phyloP scores from a whole-genome alignment of 2,797 vertebrate species.

The Echeneis naucrates region DNA sequence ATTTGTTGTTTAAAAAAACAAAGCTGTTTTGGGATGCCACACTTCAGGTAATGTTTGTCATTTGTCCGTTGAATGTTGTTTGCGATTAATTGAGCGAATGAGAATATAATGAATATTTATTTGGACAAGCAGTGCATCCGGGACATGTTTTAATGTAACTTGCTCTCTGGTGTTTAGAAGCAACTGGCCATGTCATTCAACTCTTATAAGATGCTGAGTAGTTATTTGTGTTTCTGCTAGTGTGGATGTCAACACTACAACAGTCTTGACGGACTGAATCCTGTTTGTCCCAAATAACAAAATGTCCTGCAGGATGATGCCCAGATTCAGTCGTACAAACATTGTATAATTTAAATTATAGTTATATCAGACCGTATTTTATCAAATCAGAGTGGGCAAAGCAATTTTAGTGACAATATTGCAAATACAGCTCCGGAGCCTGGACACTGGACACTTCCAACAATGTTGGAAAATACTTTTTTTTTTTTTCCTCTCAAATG shows the following conservation, averaged over 20 bases:
- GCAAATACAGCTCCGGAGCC: too few species aligned
- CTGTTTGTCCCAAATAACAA: neutral
- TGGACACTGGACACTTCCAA: neutral
- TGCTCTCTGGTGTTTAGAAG: conserved; percentile 11
- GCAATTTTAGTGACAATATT: neutral
- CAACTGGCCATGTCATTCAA: neutral
- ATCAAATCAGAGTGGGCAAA: neutral
- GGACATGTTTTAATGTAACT: conserved; percentile 6
- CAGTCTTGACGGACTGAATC: neutral
- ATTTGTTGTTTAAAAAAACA: neutral
- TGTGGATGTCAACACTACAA: neutral
- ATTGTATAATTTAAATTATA: neutral
- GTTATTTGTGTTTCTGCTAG: neutral
- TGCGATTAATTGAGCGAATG: conserved; percentile 46
- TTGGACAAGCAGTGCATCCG: conserved; percentile 35
- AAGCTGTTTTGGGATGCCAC: conserved; percentile 22
- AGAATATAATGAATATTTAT: conserved; percentile 70
- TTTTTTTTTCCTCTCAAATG: neutral
- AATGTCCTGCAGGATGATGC: neutral
- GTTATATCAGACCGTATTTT: neutral
- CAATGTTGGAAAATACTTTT: neutral
- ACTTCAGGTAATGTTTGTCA: too few species aligned
- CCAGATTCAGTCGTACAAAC: neutral
- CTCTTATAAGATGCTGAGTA: neutral
- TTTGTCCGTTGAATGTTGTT: too few species aligned